These are phyloP conservation scores for Sigmodon hispidus DNA, from an alignment of 2,113 vertebrate species.

Conservation along the genomic window DNA sequence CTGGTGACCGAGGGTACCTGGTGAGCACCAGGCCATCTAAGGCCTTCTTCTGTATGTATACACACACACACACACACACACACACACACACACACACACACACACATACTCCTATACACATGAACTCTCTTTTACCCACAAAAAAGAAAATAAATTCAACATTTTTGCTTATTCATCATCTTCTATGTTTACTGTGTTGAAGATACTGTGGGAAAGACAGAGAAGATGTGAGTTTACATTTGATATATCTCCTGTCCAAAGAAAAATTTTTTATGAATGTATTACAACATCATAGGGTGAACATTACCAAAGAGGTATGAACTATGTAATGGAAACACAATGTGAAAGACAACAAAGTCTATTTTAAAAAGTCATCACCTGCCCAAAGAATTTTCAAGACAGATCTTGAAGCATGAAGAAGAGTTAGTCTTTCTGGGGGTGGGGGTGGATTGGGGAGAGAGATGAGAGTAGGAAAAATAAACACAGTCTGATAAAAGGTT, in stretches of 20 bases:
- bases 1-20: neutral
- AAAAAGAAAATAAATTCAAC: neutral
- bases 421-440: neutral
- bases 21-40: neutral
- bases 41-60: neutral
- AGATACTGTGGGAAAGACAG: neutral
- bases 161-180: neutral
- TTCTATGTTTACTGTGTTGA: neutral
- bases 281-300: neutral
- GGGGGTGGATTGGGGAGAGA: neutral
- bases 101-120: neutral
- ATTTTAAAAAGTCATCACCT: neutral
- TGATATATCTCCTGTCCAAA: conserved; percentile 17
- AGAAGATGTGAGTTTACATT: neutral
- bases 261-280: neutral
- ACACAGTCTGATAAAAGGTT: rapidly evolving
- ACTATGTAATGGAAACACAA: conserved; percentile 29
- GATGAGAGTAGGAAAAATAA: rapidly evolving
- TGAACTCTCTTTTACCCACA: neutral
- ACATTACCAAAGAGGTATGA: neutral
- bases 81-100: neutral
- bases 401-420: neutral
- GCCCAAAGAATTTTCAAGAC: neutral
- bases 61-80: too few relatives aligned
- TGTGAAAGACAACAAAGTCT: neutral